phyloP scores from a whole-genome alignment of 2,113 vertebrate genomes.

The Tringa solitaria region DNA sequence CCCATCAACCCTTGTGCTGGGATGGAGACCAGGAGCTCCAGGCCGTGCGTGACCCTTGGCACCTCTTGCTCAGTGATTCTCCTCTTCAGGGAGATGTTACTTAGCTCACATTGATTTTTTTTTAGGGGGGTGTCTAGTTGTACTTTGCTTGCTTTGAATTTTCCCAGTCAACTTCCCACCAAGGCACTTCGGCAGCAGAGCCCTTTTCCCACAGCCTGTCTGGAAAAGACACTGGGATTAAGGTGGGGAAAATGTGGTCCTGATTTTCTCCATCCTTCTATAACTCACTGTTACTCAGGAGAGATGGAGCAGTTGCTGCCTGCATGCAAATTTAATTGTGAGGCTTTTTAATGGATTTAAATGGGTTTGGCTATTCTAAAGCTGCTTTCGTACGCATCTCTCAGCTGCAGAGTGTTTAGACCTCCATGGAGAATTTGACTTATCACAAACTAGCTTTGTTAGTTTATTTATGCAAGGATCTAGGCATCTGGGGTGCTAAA shows the following conservation, averaged over 20 bases:
- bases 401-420: slow-evolving; percentile 19
- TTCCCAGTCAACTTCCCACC: not conserved
- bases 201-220: not conserved
- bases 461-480: slow-evolving; percentile 9
- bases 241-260: not conserved
- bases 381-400: not conserved
- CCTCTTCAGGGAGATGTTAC: not conserved
- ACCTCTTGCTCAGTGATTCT: not conserved
- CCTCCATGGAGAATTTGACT: slow-evolving; percentile 10
- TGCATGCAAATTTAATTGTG: slow-evolving; percentile 42
- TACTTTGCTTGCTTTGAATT: not conserved
- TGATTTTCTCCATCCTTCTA: not conserved
- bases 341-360: slow-evolving; percentile 41
- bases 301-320: not conserved
- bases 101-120: not conserved
- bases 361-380: slow-evolving; percentile 41
- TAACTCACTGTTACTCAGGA: not conserved
- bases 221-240: not conserved
- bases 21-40: accelerated
- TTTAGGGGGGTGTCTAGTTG: not conserved
- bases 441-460: not conserved
- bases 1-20: not conserved
- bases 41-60: not conserved
- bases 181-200: not conserved
- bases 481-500: not conserved